These are phyloP conservation scores for Erpornis zantholeuca DNA, from an alignment of 2,113 vertebrate species.

Conservation along the genomic window DNA sequence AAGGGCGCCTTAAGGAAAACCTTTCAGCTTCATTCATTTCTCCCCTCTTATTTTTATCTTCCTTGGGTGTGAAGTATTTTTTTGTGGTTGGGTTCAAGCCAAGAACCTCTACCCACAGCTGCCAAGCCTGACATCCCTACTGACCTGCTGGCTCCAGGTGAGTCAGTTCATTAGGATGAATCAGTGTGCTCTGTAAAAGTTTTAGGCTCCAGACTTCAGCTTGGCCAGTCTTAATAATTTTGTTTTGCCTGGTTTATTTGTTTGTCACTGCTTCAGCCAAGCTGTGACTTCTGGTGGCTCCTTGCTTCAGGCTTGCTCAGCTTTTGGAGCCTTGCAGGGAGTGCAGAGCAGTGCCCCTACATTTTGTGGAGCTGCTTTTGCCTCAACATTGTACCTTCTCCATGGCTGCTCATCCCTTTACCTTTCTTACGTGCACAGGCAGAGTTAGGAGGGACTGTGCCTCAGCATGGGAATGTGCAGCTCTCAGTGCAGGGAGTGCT, in stretches of 20 bases:
- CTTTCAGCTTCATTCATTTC: background rate
- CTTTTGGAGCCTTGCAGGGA: background rate
- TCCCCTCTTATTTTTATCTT: background rate
- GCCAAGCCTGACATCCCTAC: background rate
- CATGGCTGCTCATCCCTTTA: background rate
- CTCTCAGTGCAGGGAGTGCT: background rate
- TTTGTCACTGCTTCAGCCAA: background rate
- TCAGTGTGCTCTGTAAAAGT: background rate
- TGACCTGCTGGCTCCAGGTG: background rate
- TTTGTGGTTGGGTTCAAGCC: background rate
- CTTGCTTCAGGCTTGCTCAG: background rate
- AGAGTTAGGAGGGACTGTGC: background rate
- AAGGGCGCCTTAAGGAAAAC: background rate
- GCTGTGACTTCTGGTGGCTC: background rate
- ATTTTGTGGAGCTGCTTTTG: background rate
- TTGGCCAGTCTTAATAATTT: background rate
- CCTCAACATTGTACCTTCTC: background rate
- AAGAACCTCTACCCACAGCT: background rate
- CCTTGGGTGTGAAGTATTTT: background rate
- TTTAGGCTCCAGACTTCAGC: background rate
- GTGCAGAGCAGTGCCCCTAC: rapidly evolving
- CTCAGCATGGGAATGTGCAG: background rate
- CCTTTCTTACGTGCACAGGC: background rate
- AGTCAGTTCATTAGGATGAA: background rate
- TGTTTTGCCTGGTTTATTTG: background rate